Percentiles rank a stretch among this genome's conserved stretches.
Evolutionary conservation across 2,113 vertebrate genomes (phyloP).

Genomic region (Symphodus melops): DNA sequence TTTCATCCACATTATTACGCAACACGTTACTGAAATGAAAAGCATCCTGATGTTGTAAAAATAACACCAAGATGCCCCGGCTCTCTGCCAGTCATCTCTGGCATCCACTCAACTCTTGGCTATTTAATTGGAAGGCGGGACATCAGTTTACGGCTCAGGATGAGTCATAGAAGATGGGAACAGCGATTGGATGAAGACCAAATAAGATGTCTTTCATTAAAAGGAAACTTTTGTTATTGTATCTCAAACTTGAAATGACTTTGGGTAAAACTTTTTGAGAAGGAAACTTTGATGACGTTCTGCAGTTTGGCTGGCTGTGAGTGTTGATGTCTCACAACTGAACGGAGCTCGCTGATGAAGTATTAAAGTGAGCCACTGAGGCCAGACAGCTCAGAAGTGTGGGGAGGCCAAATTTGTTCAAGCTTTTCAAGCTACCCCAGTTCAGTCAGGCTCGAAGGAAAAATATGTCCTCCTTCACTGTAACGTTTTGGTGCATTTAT

Average conservation of each 20-base stretch:
- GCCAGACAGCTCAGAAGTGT: not conserved
- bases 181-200: constrained; percentile 18
- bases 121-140: constrained; percentile 36
- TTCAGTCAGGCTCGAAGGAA: constrained; percentile 3
- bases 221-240: not conserved
- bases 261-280: constrained; percentile 9
- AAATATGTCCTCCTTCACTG: constrained; percentile 18
- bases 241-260: constrained; percentile 20
- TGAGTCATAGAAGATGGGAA: constrained; percentile 35
- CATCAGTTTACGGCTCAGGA: constrained; percentile 14
- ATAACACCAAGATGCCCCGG: not conserved
- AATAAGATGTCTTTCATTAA: constrained; percentile 6
- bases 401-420: constrained; percentile 27
- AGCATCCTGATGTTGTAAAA: too few relatives aligned
- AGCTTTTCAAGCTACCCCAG: constrained; percentile 4
- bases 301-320: not conserved
- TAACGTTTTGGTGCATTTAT: constrained; percentile 11
- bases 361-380: constrained; percentile 24
- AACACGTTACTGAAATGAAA: not conserved
- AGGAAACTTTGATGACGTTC: not conserved
- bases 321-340: constrained; percentile 4
- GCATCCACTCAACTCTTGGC: constrained; percentile 31
- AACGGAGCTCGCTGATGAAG: not conserved
- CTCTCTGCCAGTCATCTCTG: constrained; percentile 19
- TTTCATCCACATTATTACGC: not conserved